phyloP scores from a whole-genome alignment of 2,797 vertebrate species.

The Anguilla marmorata region DNA sequence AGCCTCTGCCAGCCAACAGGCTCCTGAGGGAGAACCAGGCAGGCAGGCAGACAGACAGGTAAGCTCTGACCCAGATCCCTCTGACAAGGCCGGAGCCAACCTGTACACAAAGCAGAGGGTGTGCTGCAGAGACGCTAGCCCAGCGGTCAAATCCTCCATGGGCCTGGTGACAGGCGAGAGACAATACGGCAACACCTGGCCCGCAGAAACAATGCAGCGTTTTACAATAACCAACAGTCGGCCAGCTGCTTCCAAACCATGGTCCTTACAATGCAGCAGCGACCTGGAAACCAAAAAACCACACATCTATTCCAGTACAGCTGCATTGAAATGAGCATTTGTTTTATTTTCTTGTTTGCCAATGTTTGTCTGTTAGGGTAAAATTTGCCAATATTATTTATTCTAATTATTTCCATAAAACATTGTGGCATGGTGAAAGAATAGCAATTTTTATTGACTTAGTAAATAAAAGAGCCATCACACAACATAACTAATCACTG shows the following conservation, averaged over 20 bases:
- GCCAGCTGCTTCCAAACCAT: neutral
- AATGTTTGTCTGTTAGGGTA: no score
- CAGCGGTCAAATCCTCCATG: slow-evolving; percentile 1
- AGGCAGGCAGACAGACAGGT: slow-evolving; percentile 17
- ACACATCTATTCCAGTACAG: no score
- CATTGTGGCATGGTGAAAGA: neutral
- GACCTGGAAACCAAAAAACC: neutral
- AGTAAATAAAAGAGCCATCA: neutral
- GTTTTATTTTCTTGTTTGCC: no score
- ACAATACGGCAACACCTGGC: slow-evolving; percentile 16
- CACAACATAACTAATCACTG: neutral
- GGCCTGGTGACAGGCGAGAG: neutral
- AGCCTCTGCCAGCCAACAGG: slow-evolving; percentile 35
- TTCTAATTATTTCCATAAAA: no score
- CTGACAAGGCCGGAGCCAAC: neutral
- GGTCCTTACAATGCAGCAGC: neutral
- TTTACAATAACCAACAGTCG: neutral
- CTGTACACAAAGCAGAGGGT: neutral
- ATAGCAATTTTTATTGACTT: neutral
- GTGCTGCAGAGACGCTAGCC: neutral
- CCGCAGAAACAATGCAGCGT: neutral
- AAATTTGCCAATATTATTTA: no score
- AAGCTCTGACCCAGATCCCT: slow-evolving; percentile 26
- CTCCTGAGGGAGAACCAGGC: slow-evolving; percentile 41
- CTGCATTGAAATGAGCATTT: no score